A percentile compares a stretch with the other conserved stretches of the same genome.
phyloP scores from a whole-genome alignment of 2,797 vertebrate species.

The Anomalospiza imberbis region DNA sequence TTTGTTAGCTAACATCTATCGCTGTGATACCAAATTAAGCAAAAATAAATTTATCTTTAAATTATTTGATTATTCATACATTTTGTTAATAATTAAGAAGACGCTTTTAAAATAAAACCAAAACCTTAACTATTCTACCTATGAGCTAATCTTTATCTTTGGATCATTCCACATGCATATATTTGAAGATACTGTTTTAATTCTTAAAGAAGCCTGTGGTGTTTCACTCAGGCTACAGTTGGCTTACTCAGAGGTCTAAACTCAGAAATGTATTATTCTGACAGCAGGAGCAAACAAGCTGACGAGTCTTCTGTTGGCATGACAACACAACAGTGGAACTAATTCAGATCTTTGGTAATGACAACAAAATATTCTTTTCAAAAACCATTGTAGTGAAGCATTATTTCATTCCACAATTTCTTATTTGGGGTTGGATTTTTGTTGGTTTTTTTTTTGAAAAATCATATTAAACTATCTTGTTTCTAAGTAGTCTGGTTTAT shows the following conservation, averaged over 20 bases:
- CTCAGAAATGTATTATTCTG: slow-evolving; percentile 37
- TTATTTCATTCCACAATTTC: background rate
- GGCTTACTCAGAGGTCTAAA: slow-evolving; percentile 7
- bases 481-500: background rate
- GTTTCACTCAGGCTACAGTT: background rate
- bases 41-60: background rate
- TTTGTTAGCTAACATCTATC: background rate
- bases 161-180: background rate
- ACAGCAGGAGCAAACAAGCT: slow-evolving; percentile 43
- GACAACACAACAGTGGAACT: slow-evolving; percentile 30
- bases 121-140: background rate
- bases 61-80: background rate
- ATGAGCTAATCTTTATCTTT: background rate
- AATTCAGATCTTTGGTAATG: slow-evolving; percentile 36
- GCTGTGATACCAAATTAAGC: background rate
- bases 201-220: background rate
- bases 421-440: background rate
- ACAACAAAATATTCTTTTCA: background rate
- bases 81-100: background rate
- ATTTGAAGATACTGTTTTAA: background rate
- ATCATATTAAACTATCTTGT: background rate
- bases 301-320: slow-evolving; percentile 27
- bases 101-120: background rate
- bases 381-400: background rate
- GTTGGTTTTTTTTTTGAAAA: background rate